Conservation (phyloP, 2,797 vertebrate species). For the Myripristis murdjan region DNA sequence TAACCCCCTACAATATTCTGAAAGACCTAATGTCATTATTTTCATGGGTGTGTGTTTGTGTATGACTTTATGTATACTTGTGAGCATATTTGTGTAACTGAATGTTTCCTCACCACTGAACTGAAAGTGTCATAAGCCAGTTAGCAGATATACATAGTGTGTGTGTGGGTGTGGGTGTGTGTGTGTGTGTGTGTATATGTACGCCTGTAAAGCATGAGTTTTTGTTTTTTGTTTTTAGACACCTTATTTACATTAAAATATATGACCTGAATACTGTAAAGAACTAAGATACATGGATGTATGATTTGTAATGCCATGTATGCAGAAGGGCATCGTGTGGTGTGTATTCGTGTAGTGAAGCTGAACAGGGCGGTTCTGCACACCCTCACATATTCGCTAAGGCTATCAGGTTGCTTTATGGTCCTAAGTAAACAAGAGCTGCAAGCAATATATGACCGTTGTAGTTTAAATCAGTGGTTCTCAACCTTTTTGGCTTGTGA, state of each 20-base stretch:
- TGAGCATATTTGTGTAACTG: constrained; percentile 51
- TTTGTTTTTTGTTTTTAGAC: constrained; percentile 45
- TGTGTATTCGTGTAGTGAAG: background rate
- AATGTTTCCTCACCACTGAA: constrained; percentile 32
- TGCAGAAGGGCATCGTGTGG: background rate
- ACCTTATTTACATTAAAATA: background rate
- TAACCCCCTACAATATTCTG: constrained; percentile 38
- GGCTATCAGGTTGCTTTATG: background rate
- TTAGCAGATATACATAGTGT: constrained; percentile 21
- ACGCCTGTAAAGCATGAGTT: too few species aligned
- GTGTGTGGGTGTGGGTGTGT: constrained; percentile 53
- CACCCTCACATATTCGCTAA: background rate
- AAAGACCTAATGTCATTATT: constrained; percentile 47
- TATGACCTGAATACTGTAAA: constrained; percentile 3
- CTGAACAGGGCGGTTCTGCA: constrained; percentile 1
- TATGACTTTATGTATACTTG: constrained; percentile 34
- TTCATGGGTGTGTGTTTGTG: constrained; percentile 55
- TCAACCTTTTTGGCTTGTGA: background rate
- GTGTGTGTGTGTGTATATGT: too few species aligned
- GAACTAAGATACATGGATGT: background rate
- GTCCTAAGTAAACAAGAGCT: background rate
- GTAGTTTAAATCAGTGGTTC: constrained; percentile 1
- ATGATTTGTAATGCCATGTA: background rate
- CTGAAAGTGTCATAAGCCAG: background rate
- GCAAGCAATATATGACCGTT: background rate